These are phyloP conservation scores for Drosophila mimetica DNA, from an alignment of 2,888 invertebrate species.

Conservation along the genomic window DNA sequence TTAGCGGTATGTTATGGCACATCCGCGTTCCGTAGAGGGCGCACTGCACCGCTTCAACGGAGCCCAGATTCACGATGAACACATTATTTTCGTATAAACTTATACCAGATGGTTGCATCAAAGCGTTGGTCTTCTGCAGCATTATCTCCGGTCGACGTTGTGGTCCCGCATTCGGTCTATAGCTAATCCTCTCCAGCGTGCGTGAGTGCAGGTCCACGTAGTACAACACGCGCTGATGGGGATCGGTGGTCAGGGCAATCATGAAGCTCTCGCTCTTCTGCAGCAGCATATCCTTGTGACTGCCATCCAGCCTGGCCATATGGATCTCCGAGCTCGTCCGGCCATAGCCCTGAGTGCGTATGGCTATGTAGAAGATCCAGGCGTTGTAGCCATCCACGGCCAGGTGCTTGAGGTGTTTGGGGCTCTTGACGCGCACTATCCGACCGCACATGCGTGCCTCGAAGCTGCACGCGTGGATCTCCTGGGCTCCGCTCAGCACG, in stretches of 20 bases:
- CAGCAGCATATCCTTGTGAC: slow-evolving; percentile 84
- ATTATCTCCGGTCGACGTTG: slow-evolving; percentile 82
- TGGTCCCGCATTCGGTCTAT: slow-evolving; percentile 57
- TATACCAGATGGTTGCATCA: slow-evolving; percentile 87
- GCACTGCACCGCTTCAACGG: slow-evolving; percentile 87
- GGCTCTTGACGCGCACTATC: slow-evolving; percentile 83
- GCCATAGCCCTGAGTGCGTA: slow-evolving; percentile 84
- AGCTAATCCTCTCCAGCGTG: slow-evolving; percentile 85
- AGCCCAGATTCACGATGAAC: slow-evolving; percentile 88
- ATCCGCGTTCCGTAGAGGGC: slow-evolving; percentile 85
- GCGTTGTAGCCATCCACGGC: slow-evolving; percentile 87
- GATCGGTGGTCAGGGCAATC: slow-evolving; percentile 85
- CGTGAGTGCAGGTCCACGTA: slow-evolving; percentile 89
- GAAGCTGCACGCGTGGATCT: slow-evolving; percentile 86
- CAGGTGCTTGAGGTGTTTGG: slow-evolving; percentile 85
- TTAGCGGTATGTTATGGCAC: slow-evolving; percentile 85
- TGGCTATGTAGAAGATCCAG: slow-evolving; percentile 86
- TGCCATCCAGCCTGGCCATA: slow-evolving; percentile 86
- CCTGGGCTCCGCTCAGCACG: slow-evolving; percentile 86
- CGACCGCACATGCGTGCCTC: slow-evolving; percentile 85
- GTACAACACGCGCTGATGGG: slow-evolving; percentile 88
- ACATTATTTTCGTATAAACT: slow-evolving; percentile 91
- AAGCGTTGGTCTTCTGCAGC: slow-evolving; percentile 84
- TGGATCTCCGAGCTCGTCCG: slow-evolving; percentile 85
- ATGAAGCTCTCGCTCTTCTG: slow-evolving; percentile 81